Conservation (phyloP, 2,113 vertebrate species). For the Formicarius rufipectus region DNA sequence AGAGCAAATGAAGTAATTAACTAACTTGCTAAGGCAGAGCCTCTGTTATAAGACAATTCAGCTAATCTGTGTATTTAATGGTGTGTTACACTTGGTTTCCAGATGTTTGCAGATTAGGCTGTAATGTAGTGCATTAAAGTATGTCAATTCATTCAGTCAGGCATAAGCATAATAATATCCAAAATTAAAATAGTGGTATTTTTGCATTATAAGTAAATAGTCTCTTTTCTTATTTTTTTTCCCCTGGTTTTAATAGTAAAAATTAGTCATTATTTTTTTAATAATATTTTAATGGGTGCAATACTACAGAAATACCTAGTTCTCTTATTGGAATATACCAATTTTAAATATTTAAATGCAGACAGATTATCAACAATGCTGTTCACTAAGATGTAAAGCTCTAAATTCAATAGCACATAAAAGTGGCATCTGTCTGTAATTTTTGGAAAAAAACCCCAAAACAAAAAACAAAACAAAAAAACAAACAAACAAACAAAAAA, state of each 20-base stretch:
- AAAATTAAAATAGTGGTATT: not conserved
- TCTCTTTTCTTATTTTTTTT: not conserved
- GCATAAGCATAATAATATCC: not conserved
- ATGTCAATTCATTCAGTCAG: not conserved
- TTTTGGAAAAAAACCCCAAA: not conserved
- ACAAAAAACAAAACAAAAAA: too few relatives aligned
- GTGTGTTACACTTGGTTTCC: not conserved
- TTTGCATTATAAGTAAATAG: not conserved
- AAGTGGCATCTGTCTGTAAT: not conserved
- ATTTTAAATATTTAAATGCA: not conserved
- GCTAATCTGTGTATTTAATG: not conserved
- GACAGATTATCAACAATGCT: not conserved
- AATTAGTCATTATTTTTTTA: not conserved
- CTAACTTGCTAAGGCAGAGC: not conserved
- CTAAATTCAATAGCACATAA: not conserved
- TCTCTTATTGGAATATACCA: not conserved
- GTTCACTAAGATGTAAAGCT: not conserved
- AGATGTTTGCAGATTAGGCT: not conserved
- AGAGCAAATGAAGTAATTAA: not conserved
- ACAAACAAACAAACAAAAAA: too few relatives aligned
- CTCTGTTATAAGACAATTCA: not conserved
- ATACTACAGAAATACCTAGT: not conserved
- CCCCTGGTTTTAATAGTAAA: not conserved
- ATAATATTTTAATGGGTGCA: not conserved
- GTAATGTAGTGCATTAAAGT: not conserved